These are phyloP conservation scores for Otolemur garnettii DNA, from an alignment of 2,113 vertebrate species.

Conservation along the genomic window DNA sequence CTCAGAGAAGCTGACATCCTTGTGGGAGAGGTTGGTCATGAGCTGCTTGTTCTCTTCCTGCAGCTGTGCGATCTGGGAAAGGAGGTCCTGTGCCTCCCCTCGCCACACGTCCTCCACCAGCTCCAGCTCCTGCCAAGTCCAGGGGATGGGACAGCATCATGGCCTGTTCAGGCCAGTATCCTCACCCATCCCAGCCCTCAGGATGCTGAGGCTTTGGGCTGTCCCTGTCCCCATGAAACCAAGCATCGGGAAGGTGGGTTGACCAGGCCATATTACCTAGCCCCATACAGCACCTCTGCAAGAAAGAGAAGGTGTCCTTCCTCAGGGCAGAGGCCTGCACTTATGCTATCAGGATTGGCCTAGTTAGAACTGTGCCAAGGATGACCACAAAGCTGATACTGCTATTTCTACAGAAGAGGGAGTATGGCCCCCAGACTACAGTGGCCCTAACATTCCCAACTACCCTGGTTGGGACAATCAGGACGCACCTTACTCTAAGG, in stretches of 20 bases:
- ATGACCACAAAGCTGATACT: accelerated
- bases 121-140: slow-evolving; percentile 91
- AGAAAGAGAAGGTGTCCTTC: neutral
- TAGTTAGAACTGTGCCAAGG: neutral
- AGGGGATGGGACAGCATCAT: accelerated
- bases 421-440: neutral
- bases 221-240: accelerated
- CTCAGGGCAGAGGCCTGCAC: neutral
- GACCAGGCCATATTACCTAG: too few species aligned
- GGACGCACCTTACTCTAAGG: neutral
- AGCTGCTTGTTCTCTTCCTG: slow-evolving; percentile 95
- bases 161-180: neutral
- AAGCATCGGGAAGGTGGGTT: neutral
- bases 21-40: slow-evolving; percentile 91
- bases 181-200: accelerated
- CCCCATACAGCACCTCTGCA: accelerated
- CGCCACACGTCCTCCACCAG: slow-evolving; percentile 96
- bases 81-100: slow-evolving; percentile 95
- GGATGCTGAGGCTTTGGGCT: neutral
- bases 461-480: neutral
- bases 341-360: neutral
- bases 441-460: neutral
- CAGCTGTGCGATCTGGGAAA: slow-evolving; percentile 94
- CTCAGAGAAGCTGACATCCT: slow-evolving; percentile 90
- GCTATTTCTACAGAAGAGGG: neutral